phyloP scores from a whole-genome alignment of 2,797 vertebrate species.

The Triplophysa bombifrons region DNA sequence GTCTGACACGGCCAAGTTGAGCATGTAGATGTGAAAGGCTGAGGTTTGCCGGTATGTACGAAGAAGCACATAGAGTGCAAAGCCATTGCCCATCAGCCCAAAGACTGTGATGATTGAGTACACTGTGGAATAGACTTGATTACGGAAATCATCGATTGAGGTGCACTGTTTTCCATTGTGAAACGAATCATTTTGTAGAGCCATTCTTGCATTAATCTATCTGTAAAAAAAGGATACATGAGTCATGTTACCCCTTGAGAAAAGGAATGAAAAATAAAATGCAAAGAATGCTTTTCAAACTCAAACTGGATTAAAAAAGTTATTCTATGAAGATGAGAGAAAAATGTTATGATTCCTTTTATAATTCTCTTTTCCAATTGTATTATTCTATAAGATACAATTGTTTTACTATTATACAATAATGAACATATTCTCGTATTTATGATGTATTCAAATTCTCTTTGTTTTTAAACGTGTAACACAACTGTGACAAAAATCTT shows the following conservation, averaged over 20 bases:
- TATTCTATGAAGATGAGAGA: not conserved
- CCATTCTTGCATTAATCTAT: conserved; percentile 8
- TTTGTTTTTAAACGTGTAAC: no score
- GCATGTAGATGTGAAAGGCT: conserved; percentile 91
- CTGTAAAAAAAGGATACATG: not conserved
- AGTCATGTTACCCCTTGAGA: not conserved
- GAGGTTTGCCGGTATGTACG: conserved; percentile 79
- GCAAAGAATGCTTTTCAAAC: not conserved
- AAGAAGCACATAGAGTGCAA: conserved; percentile 85
- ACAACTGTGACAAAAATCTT: no score
- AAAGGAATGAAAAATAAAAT: not conserved
- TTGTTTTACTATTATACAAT: no score
- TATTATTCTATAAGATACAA: no score
- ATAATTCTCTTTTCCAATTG: no score
- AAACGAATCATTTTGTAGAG: not conserved
- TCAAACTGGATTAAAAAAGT: not conserved
- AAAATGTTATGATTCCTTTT: no score
- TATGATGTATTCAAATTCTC: no score
- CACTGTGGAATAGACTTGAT: conserved; percentile 86
- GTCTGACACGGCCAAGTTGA: conserved; percentile 90
- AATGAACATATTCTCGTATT: no score
- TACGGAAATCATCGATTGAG: conserved; percentile 89
- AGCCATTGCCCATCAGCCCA: conserved; percentile 85
- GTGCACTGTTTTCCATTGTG: conserved; percentile 47
- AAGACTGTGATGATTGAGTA: conserved; percentile 89